Evolutionary conservation across 2,113 vertebrate species (phyloP).

Genomic region (Muntiacus reevesi): DNA sequence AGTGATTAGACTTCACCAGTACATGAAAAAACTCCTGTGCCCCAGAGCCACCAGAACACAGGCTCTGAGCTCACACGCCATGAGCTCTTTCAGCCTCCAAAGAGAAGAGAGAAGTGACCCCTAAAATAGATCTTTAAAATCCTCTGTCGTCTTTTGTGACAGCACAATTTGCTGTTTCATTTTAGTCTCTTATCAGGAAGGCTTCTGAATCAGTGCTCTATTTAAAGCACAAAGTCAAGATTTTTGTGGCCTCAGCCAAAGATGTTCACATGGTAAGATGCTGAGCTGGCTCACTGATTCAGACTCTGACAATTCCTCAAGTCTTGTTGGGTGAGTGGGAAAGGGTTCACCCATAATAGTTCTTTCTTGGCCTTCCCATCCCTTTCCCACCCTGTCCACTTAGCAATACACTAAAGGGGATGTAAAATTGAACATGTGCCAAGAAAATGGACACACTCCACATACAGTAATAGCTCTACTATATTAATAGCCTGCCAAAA

Average conservation of each 20-base stretch:
- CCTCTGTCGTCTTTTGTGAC: background rate
- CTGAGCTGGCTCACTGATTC: background rate
- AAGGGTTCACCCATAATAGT: background rate
- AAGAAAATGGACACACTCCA: background rate
- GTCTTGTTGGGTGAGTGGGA: background rate
- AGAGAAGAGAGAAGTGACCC: background rate
- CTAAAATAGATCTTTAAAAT: background rate
- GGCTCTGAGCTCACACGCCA: background rate
- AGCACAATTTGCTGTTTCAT: slow-evolving; percentile 54
- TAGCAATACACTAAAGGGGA: background rate
- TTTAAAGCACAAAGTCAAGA: slow-evolving; percentile 50
- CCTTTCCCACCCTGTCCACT: background rate
- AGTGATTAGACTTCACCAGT: background rate
- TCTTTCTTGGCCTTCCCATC: background rate
- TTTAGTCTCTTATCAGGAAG: slow-evolving; percentile 54
- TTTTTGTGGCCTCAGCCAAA: background rate
- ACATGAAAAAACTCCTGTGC: background rate
- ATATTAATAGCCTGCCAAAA: background rate
- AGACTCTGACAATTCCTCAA: background rate
- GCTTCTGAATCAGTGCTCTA: background rate
- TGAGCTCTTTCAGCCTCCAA: background rate
- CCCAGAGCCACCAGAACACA: background rate
- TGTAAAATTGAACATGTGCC: background rate
- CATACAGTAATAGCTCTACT: background rate
- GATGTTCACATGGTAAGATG: background rate